Conservation (phyloP, 2,888 invertebrate genomes). For the Panzeria rudis region DNA sequence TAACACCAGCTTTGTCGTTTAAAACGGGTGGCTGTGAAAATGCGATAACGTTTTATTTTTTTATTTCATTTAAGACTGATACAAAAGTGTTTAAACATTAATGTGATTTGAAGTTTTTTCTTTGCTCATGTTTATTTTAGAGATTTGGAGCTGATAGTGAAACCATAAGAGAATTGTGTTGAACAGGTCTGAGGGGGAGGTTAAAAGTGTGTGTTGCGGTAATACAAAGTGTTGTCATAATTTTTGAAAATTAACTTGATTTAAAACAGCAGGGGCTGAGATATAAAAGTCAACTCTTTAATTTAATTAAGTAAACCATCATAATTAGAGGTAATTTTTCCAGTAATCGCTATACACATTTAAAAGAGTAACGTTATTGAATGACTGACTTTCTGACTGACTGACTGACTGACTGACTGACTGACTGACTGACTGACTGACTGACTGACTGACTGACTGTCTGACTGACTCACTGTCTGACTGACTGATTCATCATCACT, state of each 20-base stretch:
- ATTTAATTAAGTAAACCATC: not conserved
- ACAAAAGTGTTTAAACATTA: slow-evolving; percentile 75
- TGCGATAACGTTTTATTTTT: slow-evolving; percentile 80
- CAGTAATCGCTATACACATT: too few species aligned
- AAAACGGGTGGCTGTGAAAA: slow-evolving; percentile 79
- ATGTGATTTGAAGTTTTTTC: slow-evolving; percentile 49
- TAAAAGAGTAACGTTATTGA: too few species aligned
- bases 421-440: too few species aligned
- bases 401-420: too few species aligned
- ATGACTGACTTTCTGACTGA: too few species aligned
- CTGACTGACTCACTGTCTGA: too few species aligned
- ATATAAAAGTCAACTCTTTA: slow-evolving; percentile 8
- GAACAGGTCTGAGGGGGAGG: not conserved
- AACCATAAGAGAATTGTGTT: slow-evolving; percentile 5
- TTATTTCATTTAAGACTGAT: slow-evolving; percentile 38
- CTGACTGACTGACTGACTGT: too few species aligned
- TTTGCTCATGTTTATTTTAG: not conserved
- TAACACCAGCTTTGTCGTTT: slow-evolving; percentile 40
- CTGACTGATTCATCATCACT: too few species aligned
- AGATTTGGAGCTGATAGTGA: slow-evolving; percentile 32
- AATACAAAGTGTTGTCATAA: slow-evolving; percentile 73
- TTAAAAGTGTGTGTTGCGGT: slow-evolving; percentile 3
- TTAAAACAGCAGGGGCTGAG: slow-evolving; percentile 2
- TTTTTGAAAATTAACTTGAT: slow-evolving; percentile 76
- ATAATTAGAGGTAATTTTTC: not conserved